Evolutionary conservation across 2,888 invertebrate genomes (phyloP), one percentile per base, ranked within the genome.

Genomic region (Stegophylla sp.): DNA sequence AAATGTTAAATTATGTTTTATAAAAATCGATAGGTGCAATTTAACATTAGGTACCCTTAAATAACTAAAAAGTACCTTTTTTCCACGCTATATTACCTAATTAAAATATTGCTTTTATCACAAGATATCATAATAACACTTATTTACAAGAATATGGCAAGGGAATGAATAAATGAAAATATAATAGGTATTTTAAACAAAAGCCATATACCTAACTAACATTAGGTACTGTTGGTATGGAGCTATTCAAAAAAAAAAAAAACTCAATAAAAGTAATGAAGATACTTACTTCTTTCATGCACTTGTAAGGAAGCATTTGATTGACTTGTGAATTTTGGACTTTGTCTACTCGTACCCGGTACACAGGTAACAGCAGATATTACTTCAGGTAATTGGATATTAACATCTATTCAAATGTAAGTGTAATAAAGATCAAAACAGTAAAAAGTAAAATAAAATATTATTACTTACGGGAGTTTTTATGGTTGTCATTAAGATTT

Each of bases 301-400:
- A 7, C 20, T 3, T 1, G 7, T 17, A 26, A 23, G 28, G 79
- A 48, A 71, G 71, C 23, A 71, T 61, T 79, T 23, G 61, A 34
- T 48, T 51, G 71, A 12, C 13, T 79, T n/a, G 20, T 41, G 48
- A 71, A 79, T 71, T 67, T 59, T 26, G 69, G 61, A 41, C 59
- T 67, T 59, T 79, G 77, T 48, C 10, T 79, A 61, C 67, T 79
- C 45, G 79, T 79, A 61, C 79, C 51, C 26, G 79, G 69, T 23
- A 61, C 12, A 71, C 69, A 79, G 23, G 59, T 59, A n/a, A 71
- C 41, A 15, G 77, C 77, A 41, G 69, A 71, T 48, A 79, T 51
- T n/a, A n/a, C n/a, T 51, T 69, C 79, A 51, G 79, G 69, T 34
- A 48, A 69, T 13, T 17, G 34, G 4, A 41, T 23, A 61, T 59